Conservation (phyloP, 2,797 vertebrate genomes). For the Crocidura indochinensis region DNA sequence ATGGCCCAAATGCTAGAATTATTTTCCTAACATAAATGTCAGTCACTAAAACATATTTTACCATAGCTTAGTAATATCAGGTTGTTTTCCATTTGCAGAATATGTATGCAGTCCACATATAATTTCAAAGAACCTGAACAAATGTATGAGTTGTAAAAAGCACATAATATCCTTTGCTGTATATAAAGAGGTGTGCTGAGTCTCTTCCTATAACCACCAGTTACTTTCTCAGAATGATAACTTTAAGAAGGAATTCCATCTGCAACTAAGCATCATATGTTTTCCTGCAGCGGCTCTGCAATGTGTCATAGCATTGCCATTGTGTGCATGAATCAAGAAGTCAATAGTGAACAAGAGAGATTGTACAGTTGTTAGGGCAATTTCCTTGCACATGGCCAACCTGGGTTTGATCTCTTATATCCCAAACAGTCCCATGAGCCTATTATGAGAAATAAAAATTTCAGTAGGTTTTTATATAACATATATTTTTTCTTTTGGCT, state of each 20-base stretch:
- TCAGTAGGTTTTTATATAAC: background rate
- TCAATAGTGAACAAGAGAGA: no score
- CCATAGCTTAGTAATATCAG: constrained; percentile 61
- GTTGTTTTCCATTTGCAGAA: constrained; percentile 59
- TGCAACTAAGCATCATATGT: background rate
- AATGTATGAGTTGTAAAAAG: constrained; percentile 61
- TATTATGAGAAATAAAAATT: no score
- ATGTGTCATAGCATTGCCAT: constrained; percentile 19
- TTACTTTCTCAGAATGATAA: constrained; percentile 66
- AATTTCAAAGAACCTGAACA: constrained; percentile 65
- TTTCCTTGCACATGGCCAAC: no score
- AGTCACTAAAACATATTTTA: constrained; percentile 65
- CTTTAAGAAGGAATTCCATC: background rate
- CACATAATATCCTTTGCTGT: constrained; percentile 31
- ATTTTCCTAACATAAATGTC: constrained; percentile 68
- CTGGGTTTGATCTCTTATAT: no score
- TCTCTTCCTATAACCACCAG: constrained; percentile 5
- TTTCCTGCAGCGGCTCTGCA: background rate
- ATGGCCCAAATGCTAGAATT: constrained; percentile 58
- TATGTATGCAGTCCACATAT: constrained; percentile 52
- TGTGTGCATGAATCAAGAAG: background rate
- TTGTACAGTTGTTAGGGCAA: no score
- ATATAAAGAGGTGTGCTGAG: constrained; percentile 30
- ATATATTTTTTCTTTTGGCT: constrained; percentile 28
- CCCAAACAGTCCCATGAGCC: no score